Conservation (phyloP, 2,797 vertebrate genomes). For the Sebastes kiyomatsui region DNA sequence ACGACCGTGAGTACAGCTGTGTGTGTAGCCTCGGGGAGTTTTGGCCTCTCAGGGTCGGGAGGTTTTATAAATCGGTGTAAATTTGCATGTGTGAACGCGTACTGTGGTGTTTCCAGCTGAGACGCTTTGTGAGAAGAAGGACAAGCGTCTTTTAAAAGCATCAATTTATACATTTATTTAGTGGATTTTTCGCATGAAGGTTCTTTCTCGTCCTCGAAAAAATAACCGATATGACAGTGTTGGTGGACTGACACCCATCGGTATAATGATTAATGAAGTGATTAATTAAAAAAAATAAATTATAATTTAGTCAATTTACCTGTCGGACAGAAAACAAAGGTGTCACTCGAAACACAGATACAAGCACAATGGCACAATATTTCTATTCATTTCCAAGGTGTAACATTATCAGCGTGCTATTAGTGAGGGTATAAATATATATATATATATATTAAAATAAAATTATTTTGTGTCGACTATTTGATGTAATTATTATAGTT, state of each 20-base stretch:
- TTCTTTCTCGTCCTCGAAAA: background rate
- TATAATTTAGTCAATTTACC: background rate
- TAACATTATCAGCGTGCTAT: background rate
- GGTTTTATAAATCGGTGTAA: background rate
- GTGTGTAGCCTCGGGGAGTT: background rate
- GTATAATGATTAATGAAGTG: background rate
- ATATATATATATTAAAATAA: no score
- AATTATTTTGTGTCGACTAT: no score
- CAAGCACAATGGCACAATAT: background rate
- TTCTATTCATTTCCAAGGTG: background rate
- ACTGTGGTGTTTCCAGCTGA: conserved; percentile 3
- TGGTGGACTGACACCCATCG: background rate
- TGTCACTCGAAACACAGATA: background rate
- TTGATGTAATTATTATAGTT: no score
- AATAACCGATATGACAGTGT: background rate
- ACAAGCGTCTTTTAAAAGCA: background rate
- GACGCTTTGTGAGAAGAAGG: background rate
- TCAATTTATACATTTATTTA: background rate
- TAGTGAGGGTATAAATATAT: no score
- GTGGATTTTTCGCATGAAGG: background rate
- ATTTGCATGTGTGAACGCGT: background rate
- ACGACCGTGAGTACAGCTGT: background rate
- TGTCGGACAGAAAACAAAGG: background rate
- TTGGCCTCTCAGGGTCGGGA: background rate
- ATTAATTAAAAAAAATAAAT: background rate